Evolutionary conservation across 2,888 invertebrate species (phyloP).

Genomic region (Plebejus anna): DNA sequence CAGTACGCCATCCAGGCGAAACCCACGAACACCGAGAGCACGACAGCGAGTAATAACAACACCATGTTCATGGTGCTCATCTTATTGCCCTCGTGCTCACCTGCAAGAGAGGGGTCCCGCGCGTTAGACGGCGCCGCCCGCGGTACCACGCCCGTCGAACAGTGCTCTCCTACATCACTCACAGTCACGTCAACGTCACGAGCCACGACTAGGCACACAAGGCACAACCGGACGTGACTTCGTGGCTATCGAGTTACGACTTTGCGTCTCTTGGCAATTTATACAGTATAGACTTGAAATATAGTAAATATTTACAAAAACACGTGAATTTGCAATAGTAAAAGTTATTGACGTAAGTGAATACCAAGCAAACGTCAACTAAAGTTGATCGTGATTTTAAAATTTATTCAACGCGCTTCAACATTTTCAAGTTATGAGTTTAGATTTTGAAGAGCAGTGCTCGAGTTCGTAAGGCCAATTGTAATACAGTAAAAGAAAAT

Average conservation of each 20-base stretch:
- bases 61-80: constrained; percentile 95
- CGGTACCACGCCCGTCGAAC: constrained; percentile 59
- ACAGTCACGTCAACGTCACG: neutral
- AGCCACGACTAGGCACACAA: neutral
- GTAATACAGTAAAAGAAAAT: constrained; percentile 40
- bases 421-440: constrained; percentile 29
- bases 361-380: neutral
- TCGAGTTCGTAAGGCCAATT: constrained; percentile 64
- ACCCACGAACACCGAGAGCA: constrained; percentile 96
- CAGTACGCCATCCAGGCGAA: constrained; percentile 96
- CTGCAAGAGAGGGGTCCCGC: constrained; percentile 82
- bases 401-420: neutral
- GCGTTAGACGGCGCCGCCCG: constrained; percentile 75
- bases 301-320: neutral
- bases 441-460: constrained; percentile 65
- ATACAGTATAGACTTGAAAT: neutral
- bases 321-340: neutral
- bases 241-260: neutral
- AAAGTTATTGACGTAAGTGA: neutral
- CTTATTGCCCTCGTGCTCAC: constrained; percentile 87
- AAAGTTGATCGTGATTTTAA: neutral
- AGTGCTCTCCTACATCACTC: constrained; percentile 48
- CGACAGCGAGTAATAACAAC: constrained; percentile 94
- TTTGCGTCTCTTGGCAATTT: neutral
- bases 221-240: neutral